Conservation (phyloP, 2,888 invertebrate genomes). For the Drosophila leonis region DNA sequence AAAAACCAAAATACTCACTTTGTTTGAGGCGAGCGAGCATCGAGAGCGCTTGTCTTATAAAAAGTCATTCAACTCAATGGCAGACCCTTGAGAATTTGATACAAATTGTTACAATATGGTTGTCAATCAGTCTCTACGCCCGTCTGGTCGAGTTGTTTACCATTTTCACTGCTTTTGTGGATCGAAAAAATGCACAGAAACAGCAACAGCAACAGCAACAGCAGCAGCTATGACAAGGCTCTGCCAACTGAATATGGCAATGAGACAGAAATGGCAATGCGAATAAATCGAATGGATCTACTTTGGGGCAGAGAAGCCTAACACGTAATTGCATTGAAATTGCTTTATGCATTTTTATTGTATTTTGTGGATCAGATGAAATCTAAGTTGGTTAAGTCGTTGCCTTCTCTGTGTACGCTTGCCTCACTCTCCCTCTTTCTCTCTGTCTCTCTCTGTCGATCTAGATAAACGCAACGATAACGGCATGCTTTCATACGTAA, state of each 20-base stretch:
- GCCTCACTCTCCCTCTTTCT: neutral
- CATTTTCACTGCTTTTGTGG: slow-evolving; percentile 50
- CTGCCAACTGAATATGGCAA: slow-evolving; percentile 59
- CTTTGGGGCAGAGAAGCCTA: slow-evolving; percentile 60
- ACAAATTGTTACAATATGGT: slow-evolving; percentile 64
- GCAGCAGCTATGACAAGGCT: slow-evolving; percentile 54
- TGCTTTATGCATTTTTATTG: slow-evolving; percentile 23
- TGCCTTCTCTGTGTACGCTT: slow-evolving; percentile 21
- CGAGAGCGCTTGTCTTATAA: neutral
- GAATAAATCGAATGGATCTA: slow-evolving; percentile 55
- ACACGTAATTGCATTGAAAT: slow-evolving; percentile 67
- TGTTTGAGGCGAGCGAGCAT: neutral
- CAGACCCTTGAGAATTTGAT: slow-evolving; percentile 72
- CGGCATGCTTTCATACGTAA: slow-evolving; percentile 79
- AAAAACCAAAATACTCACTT: slow-evolving; percentile 2
- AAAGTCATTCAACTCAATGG: slow-evolving; percentile 62
- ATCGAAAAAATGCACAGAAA: slow-evolving; percentile 13
- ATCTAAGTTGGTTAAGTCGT: slow-evolving; percentile 43
- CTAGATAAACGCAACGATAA: slow-evolving; percentile 70
- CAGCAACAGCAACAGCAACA: neutral
- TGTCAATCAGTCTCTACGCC: slow-evolving; percentile 4
- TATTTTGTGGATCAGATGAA: slow-evolving; percentile 38
- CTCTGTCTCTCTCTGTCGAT: neutral
- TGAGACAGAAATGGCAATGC: slow-evolving; percentile 69
- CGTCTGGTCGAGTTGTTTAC: slow-evolving; percentile 45